Conservation (phyloP, 2,113 vertebrate genomes). For the Connochaetes taurinus region DNA sequence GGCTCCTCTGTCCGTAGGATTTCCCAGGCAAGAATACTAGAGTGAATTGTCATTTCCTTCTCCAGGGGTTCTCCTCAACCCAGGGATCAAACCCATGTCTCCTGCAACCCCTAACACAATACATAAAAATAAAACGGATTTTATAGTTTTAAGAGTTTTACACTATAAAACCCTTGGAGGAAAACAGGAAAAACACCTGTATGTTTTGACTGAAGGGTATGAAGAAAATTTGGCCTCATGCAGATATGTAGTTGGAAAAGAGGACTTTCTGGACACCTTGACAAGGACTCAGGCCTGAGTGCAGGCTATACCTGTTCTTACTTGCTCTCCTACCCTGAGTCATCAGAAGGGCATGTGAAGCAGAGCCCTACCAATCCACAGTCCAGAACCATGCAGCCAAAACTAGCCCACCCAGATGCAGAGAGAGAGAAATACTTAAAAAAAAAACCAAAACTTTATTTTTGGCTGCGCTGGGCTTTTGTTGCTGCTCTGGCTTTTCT, state of each 20-base stretch:
- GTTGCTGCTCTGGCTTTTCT: neutral
- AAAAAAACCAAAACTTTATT: neutral
- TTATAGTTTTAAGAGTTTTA: neutral
- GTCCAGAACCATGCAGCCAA: neutral
- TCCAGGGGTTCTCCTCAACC: neutral
- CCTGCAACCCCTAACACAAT: neutral
- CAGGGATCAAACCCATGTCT: neutral
- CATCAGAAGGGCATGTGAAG: neutral
- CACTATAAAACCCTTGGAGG: neutral
- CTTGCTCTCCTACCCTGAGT: neutral
- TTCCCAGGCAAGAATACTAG: neutral
- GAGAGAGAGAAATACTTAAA: neutral
- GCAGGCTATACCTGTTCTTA: neutral
- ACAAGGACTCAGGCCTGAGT: neutral
- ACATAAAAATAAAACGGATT: neutral
- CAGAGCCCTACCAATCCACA: neutral
- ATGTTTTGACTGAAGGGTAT: neutral
- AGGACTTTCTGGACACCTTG: neutral
- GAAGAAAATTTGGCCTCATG: neutral
- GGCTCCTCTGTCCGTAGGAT: neutral
- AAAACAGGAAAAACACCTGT: neutral
- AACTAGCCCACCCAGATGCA: neutral
- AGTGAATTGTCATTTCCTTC: neutral
- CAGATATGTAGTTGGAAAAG: neutral
- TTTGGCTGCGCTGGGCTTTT: neutral